Conservation (phyloP, 2,797 vertebrate genomes). For the Erpetoichthys calabaricus region DNA sequence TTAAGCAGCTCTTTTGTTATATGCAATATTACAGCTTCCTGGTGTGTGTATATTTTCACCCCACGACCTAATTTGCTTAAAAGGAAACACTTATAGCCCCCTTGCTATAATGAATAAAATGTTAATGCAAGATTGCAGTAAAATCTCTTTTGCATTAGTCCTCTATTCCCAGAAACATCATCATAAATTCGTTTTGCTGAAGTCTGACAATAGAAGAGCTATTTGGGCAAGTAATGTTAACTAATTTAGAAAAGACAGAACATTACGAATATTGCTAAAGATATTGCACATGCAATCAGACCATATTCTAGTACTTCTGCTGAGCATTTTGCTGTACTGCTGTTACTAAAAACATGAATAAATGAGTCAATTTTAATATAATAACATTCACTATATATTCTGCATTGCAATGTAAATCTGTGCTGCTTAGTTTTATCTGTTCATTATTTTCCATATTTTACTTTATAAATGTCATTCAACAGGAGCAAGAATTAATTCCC, state of each 20-base stretch:
- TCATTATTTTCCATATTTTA: no score
- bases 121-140: conserved; percentile 58
- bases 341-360: no score
- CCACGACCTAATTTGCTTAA: conserved; percentile 60
- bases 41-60: conserved; percentile 44
- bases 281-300: no score
- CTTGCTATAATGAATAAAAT: conserved; percentile 56
- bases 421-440: no score
- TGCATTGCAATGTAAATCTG: no score
- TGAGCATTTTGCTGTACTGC: no score
- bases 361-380: no score
- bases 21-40: conserved; percentile 45
- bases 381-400: no score
- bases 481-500: no score
- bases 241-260: conserved; percentile 39
- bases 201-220: conserved; percentile 47
- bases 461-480: no score
- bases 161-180: conserved; percentile 56
- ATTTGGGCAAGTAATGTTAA: conserved; percentile 42
- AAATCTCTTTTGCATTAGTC: conserved; percentile 55
- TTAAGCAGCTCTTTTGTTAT: conserved; percentile 58
- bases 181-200: conserved; percentile 54
- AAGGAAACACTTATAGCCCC: conserved; percentile 60
- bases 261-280: conserved; percentile 42
- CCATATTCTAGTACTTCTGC: no score